Evolutionary conservation across 2,113 vertebrate species (phyloP).

Genomic region (Antechinus flavipes): DNA sequence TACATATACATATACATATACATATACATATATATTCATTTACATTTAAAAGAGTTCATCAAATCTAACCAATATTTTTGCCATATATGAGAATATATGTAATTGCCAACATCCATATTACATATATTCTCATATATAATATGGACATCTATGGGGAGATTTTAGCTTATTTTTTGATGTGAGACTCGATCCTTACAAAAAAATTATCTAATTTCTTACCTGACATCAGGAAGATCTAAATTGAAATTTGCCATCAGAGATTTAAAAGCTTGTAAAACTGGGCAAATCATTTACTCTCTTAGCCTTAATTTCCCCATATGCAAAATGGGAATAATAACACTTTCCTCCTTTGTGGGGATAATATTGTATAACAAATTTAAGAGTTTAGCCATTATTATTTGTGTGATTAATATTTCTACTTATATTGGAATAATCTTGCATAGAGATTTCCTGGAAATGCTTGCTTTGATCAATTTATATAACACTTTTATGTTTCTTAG

Average conservation of each 20-base stretch:
- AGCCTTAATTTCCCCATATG: neutral
- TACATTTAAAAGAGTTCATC: neutral
- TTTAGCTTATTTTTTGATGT: neutral
- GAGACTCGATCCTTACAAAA: neutral
- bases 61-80: neutral
- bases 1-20: too few species aligned
- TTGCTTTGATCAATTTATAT: neutral
- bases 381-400: neutral
- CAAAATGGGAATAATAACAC: neutral
- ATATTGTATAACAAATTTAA: neutral
- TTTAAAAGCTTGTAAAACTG: neutral
- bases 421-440: neutral
- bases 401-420: neutral
- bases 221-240: neutral
- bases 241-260: neutral
- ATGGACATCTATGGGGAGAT: too few species aligned
- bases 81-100: neutral
- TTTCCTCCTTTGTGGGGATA: neutral
- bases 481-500: neutral
- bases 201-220: neutral
- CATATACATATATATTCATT: too few species aligned
- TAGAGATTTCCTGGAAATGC: neutral
- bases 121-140: too few species aligned
- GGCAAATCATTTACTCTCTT: neutral
- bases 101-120: neutral